Base-by-base conservation (phyloP, 2,113 vertebrate genomes). In the Xiphorhynchus elegans region DNA sequence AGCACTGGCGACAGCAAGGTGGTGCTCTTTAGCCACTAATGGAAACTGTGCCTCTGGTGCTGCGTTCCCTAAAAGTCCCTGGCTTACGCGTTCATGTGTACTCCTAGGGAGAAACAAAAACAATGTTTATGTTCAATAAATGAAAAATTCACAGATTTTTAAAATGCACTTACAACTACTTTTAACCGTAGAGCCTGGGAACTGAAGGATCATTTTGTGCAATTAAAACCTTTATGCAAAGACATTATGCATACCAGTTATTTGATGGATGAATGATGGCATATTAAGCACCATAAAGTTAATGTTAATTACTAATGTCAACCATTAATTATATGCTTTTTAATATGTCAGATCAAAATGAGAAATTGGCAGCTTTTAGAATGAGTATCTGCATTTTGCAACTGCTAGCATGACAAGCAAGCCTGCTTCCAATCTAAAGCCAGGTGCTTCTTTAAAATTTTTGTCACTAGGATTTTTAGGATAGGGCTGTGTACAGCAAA, bases 21-120 rank as follows among this genome's bases (percentile, higher is more conserved):
- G 99, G 98, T 98, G 98, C 98, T 99, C 99, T 99, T 98, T 99
- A 97, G 98, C 98, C 87, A 88, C 97, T 81, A 94, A 98, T 97
- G 93, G 96, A 67, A 96, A 78, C 66, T 98, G 98, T 21, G 87
- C 72, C 1, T 25, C 89, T 66, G 97, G 82, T 90, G 95, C 97
- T 44, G 90, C 10, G 24, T 23, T 97, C 76, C 96, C 96, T 20
- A 35, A 86, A 95, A 96, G 93, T 86, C 95, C 97, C 96, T 96
- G 98, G 96, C 94, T 97, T 90, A 97, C 94, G 47, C 98, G 98
- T 88, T 98, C 98, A 84, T 99, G 98, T 96, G 98, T 98, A 39
- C 97, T 98, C 97, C 98, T 98, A 92, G 81, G 72, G 87, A 97
- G 81, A 95, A 97, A 97, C 56, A 94, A 93, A 97, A 96, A 92